Conservation (phyloP, 2,797 vertebrate genomes). For the Streptopelia turtur region DNA sequence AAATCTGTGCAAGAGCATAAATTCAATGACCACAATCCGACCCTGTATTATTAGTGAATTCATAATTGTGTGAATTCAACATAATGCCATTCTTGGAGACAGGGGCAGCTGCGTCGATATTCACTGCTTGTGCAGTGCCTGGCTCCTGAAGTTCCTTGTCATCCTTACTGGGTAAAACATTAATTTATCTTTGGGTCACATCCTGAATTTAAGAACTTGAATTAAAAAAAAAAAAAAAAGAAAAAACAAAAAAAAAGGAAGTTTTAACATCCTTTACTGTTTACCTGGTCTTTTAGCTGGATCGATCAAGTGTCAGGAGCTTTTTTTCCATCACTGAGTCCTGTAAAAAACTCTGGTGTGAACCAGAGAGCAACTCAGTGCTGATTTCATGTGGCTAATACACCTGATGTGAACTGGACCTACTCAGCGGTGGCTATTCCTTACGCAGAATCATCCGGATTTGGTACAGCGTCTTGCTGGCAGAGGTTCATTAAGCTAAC, state of each 20-base stretch:
- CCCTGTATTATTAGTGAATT: too few species aligned
- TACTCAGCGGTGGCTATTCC: neutral
- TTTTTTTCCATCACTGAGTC: neutral
- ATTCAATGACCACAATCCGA: too few species aligned
- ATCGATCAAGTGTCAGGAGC: neutral
- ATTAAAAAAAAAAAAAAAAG: neutral
- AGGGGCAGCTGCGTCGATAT: neutral
- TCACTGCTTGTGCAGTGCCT: neutral
- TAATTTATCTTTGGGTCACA: rapidly evolving
- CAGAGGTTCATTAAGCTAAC: neutral
- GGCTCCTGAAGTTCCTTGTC: neutral
- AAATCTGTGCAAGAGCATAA: too few species aligned
- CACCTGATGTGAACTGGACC: neutral
- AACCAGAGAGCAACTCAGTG: neutral
- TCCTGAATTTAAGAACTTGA: neutral
- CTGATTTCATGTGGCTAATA: neutral
- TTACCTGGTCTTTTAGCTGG: neutral
- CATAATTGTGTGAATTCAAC: too few species aligned
- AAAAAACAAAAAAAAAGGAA: neutral
- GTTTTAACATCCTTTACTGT: neutral
- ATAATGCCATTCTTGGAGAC: neutral
- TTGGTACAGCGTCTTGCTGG: neutral
- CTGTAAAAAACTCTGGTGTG: neutral
- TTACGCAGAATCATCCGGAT: neutral
- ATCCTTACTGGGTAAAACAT: neutral